phyloP scores from a whole-genome alignment of 2,113 vertebrate genomes.

The Psilopsiagon aymara region DNA sequence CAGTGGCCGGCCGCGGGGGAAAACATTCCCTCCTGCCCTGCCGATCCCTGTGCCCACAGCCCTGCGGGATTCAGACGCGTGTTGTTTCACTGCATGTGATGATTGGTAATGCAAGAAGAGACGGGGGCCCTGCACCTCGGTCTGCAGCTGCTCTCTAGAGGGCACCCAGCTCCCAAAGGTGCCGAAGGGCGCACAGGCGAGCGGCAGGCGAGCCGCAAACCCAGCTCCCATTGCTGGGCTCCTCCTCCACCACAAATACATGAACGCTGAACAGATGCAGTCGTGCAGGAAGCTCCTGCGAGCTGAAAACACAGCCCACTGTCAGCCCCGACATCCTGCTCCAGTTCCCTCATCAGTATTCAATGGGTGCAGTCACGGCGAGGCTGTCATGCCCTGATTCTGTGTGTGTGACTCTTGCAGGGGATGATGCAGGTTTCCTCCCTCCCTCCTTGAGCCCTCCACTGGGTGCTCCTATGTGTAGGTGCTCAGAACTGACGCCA shows the following conservation, averaged over 20 bases:
- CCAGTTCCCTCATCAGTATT: not conserved
- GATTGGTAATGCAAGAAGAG: not conserved
- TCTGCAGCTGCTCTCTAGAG: conserved; percentile 4
- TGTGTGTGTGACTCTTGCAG: rapidly evolving
- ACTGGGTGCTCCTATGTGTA: rapidly evolving
- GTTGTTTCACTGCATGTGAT: rapidly evolving
- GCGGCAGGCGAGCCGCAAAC: not conserved
- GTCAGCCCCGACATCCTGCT: rapidly evolving
- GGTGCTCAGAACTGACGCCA: not conserved
- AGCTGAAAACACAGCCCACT: not conserved
- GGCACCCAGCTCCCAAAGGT: not conserved
- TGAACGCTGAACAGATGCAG: not conserved
- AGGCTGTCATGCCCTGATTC: rapidly evolving
- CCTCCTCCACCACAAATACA: not conserved
- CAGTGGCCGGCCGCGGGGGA: not conserved
- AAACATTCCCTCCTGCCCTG: not conserved
- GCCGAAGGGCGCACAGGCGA: rapidly evolving
- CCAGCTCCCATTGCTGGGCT: not conserved
- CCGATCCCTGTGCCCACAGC: rapidly evolving
- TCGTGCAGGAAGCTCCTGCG: rapidly evolving
- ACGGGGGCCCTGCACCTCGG: not conserved
- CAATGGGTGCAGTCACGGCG: rapidly evolving
- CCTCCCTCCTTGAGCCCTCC: not conserved
- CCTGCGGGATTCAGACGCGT: rapidly evolving
- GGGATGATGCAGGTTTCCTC: not conserved